These are phyloP conservation scores for Aurelia sp. DNA, from an alignment of 30 jellyfish, hydroid and myxozoan genomes.

Conservation along the genomic window DNA sequence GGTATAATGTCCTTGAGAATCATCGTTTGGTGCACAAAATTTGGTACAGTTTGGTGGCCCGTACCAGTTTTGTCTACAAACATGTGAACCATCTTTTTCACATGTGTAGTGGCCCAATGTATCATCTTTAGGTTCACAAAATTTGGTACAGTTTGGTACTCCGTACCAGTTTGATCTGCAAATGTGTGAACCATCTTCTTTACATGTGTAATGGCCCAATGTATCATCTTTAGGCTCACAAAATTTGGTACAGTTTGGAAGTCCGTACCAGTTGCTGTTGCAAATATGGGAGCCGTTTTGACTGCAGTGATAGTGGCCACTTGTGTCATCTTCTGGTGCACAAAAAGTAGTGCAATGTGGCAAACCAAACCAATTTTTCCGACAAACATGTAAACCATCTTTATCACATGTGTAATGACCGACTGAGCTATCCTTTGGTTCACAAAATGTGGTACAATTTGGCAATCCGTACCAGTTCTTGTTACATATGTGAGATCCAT, in stretches of 20 bases:
- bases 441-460: constrained; percentile 54
- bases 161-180: constrained; percentile 12
- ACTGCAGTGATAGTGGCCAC: constrained; percentile 25
- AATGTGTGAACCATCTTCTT: constrained; percentile 4
- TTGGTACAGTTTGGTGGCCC: constrained; percentile 33
- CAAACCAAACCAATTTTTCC: neutral
- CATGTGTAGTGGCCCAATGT: constrained; percentile 39
- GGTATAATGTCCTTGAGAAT: constrained; percentile 45
- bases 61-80: constrained; percentile 20
- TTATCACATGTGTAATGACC: constrained; percentile 30
- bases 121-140: no score
- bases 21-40: constrained; percentile 25
- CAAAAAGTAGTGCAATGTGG: neutral
- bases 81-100: constrained; percentile 14
- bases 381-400: constrained; percentile 21
- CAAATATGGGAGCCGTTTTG: neutral
- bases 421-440: no score
- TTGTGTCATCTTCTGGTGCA: neutral
- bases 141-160: neutral
- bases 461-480: constrained; percentile 21
- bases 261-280: constrained; percentile 1
- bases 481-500: constrained; percentile 34
- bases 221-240: no score
- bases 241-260: constrained; percentile 1
- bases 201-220: constrained; percentile 32